Base-by-base conservation (phyloP, 2,113 vertebrate genomes). In the Melanerpes aurifrons region DNA sequence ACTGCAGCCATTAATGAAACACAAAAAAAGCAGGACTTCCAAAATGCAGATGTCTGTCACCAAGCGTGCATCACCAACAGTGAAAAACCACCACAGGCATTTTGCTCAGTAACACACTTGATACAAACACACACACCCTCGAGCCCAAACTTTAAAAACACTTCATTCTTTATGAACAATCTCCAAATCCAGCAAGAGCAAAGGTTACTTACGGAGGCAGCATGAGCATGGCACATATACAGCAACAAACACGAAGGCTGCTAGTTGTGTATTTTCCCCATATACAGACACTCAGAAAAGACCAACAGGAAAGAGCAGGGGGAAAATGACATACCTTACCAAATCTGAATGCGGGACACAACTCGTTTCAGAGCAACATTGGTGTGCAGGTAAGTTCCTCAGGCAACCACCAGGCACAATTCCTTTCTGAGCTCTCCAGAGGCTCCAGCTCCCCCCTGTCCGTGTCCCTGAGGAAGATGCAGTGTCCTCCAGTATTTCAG, bases 321-420 rank as follows among this genome's bases (percentile, higher is more conserved):
- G 22, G 1, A 56, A 28, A 78, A 54, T 28, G 1, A 82, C 96
- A 29, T 97, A 98, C 98, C 97, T 98, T 97, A 92, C 81, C 87
- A 94, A 90, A 93, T 61, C 76, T 86, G 73, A 95, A 71, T 58
- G 92, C 35, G 78, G 86, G 78, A 93, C 67, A 87, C 71, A 56
- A 88, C 70, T 83, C 0, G 37, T 92, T 96, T 98, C 96, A 97
- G 92, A 95, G 92, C 94, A 91, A 96, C 98, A 98, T 97, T 95
- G 95, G 96, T 68, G 78, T 91, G 92, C 84, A 94, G 86, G 87
- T 62, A 64, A 92, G 87, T 50, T 92, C 87, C 93, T 96, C 96
- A 93, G 86, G 84, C 1, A 8, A 73, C 87, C 64, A 91, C 79
- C 92, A 93, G 85, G 43, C 4, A 6, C 68, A 92, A 19, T 10